Percentiles rank a stretch among this genome's conserved stretches.
Conservation (phyloP, 1,140 invertebrate genomes). For the Campoletis sonorensis region DNA sequence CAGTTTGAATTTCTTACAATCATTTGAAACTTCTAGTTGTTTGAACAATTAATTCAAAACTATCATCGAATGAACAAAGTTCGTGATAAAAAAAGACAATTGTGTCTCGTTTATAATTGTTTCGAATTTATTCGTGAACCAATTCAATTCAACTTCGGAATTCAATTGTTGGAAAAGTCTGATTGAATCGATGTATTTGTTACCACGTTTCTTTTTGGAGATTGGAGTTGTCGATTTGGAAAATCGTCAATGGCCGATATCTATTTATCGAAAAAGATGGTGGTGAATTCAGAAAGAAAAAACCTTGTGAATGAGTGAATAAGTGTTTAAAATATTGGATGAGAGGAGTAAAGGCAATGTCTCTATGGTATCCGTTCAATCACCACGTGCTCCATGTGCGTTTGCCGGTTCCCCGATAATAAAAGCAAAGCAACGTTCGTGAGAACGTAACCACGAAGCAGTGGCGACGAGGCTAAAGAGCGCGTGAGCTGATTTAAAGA, state of each 20-base stretch:
- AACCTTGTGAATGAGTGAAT: neutral
- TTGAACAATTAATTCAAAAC: no score
- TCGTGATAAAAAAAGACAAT: no score
- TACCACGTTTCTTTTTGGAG: no score
- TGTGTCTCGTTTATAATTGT: no score
- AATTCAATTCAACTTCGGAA: no score
- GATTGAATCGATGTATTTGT: no score
- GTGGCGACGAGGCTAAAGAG: neutral
- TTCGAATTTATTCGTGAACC: no score
- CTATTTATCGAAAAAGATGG: neutral
- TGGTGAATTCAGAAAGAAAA: neutral
- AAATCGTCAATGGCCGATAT: neutral
- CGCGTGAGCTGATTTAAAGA: slow-evolving; percentile 38
- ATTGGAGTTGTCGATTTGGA: no score
- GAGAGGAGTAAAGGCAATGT: neutral
- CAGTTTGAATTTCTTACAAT: no score
- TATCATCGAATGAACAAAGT: no score
- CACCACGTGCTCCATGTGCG: slow-evolving; percentile 25
- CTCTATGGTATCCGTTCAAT: slow-evolving; percentile 6
- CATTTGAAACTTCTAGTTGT: no score
- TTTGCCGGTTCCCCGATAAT: slow-evolving; percentile 20
- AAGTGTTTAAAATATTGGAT: neutral
- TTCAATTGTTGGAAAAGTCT: no score
- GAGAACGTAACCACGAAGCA: slow-evolving; percentile 33
- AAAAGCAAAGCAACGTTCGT: slow-evolving; percentile 34